Evolutionary conservation across 2,888 invertebrate species (phyloP).

Genomic region (Morinoia aosen): DNA sequence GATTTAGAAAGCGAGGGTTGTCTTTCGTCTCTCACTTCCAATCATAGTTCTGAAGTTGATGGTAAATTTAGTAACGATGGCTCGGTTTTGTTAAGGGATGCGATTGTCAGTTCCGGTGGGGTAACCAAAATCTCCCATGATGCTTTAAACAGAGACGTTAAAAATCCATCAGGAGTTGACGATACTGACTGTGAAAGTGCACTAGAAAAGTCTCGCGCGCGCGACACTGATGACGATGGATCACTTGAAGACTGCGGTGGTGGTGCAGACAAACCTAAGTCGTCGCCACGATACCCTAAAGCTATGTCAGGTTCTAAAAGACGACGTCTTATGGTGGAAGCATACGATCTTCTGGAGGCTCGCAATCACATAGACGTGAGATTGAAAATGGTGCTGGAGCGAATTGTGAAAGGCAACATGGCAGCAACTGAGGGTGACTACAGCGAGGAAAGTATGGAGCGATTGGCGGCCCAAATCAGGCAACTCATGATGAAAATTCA

Average conservation of each 20-base stretch:
- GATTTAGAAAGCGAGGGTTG: neutral
- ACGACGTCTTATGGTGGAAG: neutral
- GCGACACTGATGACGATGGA: neutral
- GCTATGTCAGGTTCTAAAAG: neutral
- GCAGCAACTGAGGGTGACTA: neutral
- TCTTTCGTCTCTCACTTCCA: neutral
- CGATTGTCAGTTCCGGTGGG: neutral
- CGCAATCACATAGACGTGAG: neutral
- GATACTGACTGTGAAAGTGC: neutral
- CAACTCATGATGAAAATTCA: neutral
- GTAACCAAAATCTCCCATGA: neutral
- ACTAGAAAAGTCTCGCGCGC: neutral
- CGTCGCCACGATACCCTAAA: neutral
- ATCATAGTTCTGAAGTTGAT: neutral
- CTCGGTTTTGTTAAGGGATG: neutral
- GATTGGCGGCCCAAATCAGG: neutral
- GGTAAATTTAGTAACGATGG: neutral
- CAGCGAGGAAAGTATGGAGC: constrained; percentile 13
- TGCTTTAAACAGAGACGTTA: neutral
- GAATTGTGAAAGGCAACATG: neutral
- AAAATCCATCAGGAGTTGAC: neutral
- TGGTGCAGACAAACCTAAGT: neutral
- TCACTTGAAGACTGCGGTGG: neutral
- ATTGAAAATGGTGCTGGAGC: neutral
- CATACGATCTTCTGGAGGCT: neutral